Base-by-base conservation (phyloP, 2,113 vertebrate species). In the Piaya cayana region DNA sequence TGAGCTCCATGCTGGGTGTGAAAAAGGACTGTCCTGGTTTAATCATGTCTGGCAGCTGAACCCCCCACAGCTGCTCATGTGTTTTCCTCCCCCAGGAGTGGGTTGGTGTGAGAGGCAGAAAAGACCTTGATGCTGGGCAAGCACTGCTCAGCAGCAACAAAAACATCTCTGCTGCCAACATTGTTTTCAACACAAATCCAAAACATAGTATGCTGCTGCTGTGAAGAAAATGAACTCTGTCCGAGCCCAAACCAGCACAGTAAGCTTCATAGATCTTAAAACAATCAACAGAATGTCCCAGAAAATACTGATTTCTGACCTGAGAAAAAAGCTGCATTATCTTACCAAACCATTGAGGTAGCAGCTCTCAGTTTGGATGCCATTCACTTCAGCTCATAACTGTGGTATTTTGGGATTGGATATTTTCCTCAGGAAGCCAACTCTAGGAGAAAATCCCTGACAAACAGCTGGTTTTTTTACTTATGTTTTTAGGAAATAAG, bases 1-100 rank as follows among this genome's bases (percentile, higher is more conserved):
- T 1, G 7, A 83, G 42, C 8, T 32, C 8, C 3, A 7, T 0
- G 1, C 4, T 43, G 9, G n/a, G 23, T 8, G 13, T 36, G 19
- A 18, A 22, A 58, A 72, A 50, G 43, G 13, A 32, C 12, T 70
- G 32, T 30, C 2, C 3, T 59, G 32, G 17, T 60, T 72, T 67
- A 60, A 53, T 17, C 11, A 18, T n/a, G 47, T 8, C 20, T 3
- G 10, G 12, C 10, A 45, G 6, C 8, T 32, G 25, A 60, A 29
- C 5, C 7, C 53, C 15, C 23, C 2, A 3, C 20, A 69, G 63
- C 68, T 11, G 9, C 47, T 74, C 4, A 3, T 6, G 43, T 2
- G 2, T 5, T 79, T n/a, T n/a, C n/a, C 14, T 8, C 14, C 11
- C 14, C 11, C 7, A 17, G 22, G 3, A 4, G 45, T 13, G 17